Percentiles rank a stretch among this genome's conserved stretches.
Evolutionary conservation across 2,797 vertebrate genomes (phyloP).

Genomic region (Sebastes vulpes): DNA sequence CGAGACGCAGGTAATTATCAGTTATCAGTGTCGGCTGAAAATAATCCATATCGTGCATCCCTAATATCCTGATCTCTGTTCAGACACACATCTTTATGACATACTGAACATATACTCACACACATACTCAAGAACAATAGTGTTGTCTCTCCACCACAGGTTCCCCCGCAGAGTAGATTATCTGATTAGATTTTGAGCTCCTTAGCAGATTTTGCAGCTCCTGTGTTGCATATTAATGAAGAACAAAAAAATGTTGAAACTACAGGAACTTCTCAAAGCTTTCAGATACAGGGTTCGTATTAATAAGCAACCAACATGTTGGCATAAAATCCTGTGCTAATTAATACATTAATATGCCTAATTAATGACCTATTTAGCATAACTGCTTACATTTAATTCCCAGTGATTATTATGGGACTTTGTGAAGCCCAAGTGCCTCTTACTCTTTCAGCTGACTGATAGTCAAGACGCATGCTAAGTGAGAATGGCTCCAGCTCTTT

Average conservation of each 20-base stretch:
- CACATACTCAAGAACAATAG: slow-evolving; percentile 14
- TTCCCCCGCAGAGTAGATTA: slow-evolving; percentile 39
- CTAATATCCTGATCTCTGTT: neutral
- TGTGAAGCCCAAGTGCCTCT: slow-evolving; percentile 37
- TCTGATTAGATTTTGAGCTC: slow-evolving; percentile 52
- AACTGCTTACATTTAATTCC: slow-evolving; percentile 35
- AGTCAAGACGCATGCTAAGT: slow-evolving; percentile 50
- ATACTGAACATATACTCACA: neutral
- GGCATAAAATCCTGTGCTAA: slow-evolving; percentile 18
- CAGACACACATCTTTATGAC: neutral
- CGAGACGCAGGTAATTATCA: too few species aligned
- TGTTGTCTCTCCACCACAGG: slow-evolving; percentile 10
- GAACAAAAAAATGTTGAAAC: slow-evolving; percentile 13
- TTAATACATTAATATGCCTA: slow-evolving; percentile 39
- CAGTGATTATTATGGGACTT: slow-evolving; percentile 35
- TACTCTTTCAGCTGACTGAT: slow-evolving; percentile 33
- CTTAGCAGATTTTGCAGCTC: slow-evolving; percentile 26
- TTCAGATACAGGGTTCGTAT: neutral
- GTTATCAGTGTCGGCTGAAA: neutral
- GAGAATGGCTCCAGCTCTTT: slow-evolving; percentile 27
- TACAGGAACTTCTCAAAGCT: slow-evolving; percentile 9
- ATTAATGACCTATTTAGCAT: slow-evolving; percentile 63
- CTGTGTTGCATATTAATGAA: slow-evolving; percentile 51
- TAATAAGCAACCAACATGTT: slow-evolving; percentile 29
- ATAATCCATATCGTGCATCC: neutral